A percentile compares a stretch with the other conserved stretches of the same genome.
These are phyloP conservation scores for Rhagologus leucostigma DNA, from an alignment of 2,113 vertebrate species.

Conservation along the genomic window DNA sequence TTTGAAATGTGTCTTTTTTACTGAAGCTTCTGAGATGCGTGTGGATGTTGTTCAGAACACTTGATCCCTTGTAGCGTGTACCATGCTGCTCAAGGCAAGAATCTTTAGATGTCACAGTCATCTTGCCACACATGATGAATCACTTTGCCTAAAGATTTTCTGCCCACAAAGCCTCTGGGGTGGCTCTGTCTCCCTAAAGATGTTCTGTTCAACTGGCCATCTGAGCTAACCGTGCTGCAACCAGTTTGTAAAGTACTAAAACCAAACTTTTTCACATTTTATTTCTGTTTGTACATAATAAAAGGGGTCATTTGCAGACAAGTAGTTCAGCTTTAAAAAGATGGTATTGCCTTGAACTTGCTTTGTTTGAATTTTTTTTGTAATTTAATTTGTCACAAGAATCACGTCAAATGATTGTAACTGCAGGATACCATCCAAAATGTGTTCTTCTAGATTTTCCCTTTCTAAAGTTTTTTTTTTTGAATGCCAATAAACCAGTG, in stretches of 20 bases:
- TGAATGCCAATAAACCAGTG: not conserved
- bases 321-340: not conserved
- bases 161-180: not conserved
- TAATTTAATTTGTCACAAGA: not conserved
- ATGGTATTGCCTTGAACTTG: not conserved
- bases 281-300: not conserved
- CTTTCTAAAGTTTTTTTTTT: no score
- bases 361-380: not conserved
- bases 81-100: slow-evolving; percentile 48
- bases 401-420: not conserved
- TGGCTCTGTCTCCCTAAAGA: not conserved
- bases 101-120: slow-evolving; percentile 49
- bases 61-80: not conserved
- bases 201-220: not conserved
- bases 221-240: slow-evolving; percentile 25
- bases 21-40: not conserved
- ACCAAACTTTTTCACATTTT: not conserved
- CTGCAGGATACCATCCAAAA: not conserved
- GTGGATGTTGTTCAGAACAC: not conserved
- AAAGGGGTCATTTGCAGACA: not conserved
- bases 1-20: not conserved
- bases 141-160: slow-evolving; percentile 48
- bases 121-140: slow-evolving; percentile 62
- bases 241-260: not conserved
- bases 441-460: not conserved